Evolutionary conservation across 1,140 invertebrate species (phyloP), one percentile per base, ranked within the genome.

Genomic region (Helicoverpa armigera): DNA sequence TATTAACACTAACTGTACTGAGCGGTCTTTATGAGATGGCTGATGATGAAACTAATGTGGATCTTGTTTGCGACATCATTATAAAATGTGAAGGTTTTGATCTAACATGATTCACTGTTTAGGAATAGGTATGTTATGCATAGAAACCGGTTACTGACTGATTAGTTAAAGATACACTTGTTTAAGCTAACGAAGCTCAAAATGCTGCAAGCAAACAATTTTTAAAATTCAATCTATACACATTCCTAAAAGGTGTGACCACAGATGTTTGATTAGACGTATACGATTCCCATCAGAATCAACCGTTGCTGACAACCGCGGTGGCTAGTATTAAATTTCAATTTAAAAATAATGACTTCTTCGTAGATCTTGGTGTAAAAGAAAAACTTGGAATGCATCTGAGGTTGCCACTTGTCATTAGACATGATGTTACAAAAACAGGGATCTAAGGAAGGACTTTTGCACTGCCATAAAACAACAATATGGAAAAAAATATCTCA

Each of bases 1-100:
- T 75, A 76, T 76, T 60, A 76, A 29, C 73, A 16, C 43, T 53
- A 76, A 43, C 53, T n/a, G 54, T 58, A 48, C 13, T 74, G 12
- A 5, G 18, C 54, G 63, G n/a, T 50, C 48, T 67, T 16, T 11
- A 50, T 12, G 43, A 23, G 35, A 48, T 67, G 63, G 48, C 63
- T 67, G 63, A 67, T 67, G 63, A 50, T 67, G 63, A 50, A 67
- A 67, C 16, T 50, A 65, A 67, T 50, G 63, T 23, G 48, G 63
- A 50, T 48, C 9, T 48, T 0, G 12, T 29, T 60, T n/a, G 63
- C 43, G n/a, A 14, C 43, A 50, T 67, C 48, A 10, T 43, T 18
- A 18, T 67, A 14, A 65, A 35, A 7, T 14, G 5, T 14, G 48
- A 14, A 14, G 48, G 11, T 35, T 48, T 67, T 50, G 63, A 48